Percentiles rank a stretch among this genome's conserved stretches.
These are phyloP conservation scores for Ctenopoma kingsleyae DNA, from an alignment of 2,797 vertebrate species.

Conservation along the genomic window DNA sequence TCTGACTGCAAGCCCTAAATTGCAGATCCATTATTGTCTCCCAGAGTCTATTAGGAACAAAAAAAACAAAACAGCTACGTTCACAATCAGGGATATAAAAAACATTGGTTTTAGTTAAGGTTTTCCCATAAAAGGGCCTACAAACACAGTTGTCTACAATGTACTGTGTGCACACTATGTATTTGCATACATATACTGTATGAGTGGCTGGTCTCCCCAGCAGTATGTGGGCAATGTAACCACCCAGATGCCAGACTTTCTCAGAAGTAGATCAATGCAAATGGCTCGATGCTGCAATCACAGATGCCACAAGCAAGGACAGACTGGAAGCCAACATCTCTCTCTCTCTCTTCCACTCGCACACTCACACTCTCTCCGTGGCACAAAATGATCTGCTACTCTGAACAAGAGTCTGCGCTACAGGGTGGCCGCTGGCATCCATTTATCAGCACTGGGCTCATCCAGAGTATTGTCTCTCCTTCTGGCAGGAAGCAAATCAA, in stretches of 20 bases:
- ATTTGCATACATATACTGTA: slow-evolving; percentile 9
- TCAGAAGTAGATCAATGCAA: slow-evolving; percentile 69
- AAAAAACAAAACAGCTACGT: slow-evolving; percentile 27
- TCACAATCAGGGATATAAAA: slow-evolving; percentile 27
- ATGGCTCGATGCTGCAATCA: slow-evolving; percentile 65
- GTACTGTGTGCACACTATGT: neutral
- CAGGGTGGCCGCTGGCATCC: slow-evolving; percentile 69
- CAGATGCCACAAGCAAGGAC: slow-evolving; percentile 73
- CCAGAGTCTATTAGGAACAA: slow-evolving; percentile 25
- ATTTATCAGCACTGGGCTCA: slow-evolving; percentile 75
- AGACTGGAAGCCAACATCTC: slow-evolving; percentile 56
- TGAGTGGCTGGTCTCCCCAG: slow-evolving; percentile 14
- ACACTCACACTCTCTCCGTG: slow-evolving; percentile 46
- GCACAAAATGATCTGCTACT: slow-evolving; percentile 79
- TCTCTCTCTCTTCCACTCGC: neutral
- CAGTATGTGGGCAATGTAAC: slow-evolving; percentile 47
- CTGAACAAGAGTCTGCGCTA: slow-evolving; percentile 65
- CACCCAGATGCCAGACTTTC: slow-evolving; percentile 57
- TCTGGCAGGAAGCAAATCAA: slow-evolving; percentile 74
- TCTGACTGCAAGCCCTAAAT: slow-evolving; percentile 45
- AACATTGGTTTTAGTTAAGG: slow-evolving; percentile 28
- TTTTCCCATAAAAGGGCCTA: slow-evolving; percentile 19
- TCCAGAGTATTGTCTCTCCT: slow-evolving; percentile 76
- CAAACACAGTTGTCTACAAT: neutral
- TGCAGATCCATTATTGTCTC: slow-evolving; percentile 55